Base-by-base conservation (phyloP, 92 coral and sea anemone genomes). In the Micromussa lordhowensis region DNA sequence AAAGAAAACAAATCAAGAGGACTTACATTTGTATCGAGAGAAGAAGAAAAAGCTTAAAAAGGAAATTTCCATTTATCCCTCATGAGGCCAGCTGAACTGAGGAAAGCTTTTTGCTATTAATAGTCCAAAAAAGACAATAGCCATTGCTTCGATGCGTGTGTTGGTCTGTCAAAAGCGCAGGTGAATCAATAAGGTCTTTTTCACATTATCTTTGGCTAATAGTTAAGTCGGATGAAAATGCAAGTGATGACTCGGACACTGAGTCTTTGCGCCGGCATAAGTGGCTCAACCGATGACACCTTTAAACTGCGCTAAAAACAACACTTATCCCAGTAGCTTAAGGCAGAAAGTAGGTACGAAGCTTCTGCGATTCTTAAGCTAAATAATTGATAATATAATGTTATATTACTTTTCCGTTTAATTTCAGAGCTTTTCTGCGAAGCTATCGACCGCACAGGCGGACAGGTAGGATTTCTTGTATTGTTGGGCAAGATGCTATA, bases 111-210 rank as follows among this genome's bases (percentile, higher is more conserved):
- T 28, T 30, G 59, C 2, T 59, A 53, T 61, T 79, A 40, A 63
- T 32, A 68, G 12, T 44, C 51, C 51, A 44, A 44, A 44, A n/a
- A 44, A 40, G 35, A 44, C 78, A 71, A 83, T 71, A 49, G 30
- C 51, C 44, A 34, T 55, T 22, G 83, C 63, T 49, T 38, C 32
- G 22, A 28, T 35, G 49, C 28, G 68, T 24, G 75, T 22, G 19
- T 19, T 68, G 63, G 81, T 76, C 88, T 58, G 81, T 84, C 80
- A 84, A 55, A 74, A 22, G 59, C 13, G 88, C 88, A 84, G 88
- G 88, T 84, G 88, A 73, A 31, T 29, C 75, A 73, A 84, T 84
- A 84, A 74, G 31, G 14, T 24, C n/a, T 34, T 2, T 4, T 11
- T 57, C 58, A 61, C 58, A 55, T 57, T 40, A 49, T 49, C 34